Conservation (phyloP, 2,113 vertebrate species). For the Boleophthalmus pectinirostris region DNA sequence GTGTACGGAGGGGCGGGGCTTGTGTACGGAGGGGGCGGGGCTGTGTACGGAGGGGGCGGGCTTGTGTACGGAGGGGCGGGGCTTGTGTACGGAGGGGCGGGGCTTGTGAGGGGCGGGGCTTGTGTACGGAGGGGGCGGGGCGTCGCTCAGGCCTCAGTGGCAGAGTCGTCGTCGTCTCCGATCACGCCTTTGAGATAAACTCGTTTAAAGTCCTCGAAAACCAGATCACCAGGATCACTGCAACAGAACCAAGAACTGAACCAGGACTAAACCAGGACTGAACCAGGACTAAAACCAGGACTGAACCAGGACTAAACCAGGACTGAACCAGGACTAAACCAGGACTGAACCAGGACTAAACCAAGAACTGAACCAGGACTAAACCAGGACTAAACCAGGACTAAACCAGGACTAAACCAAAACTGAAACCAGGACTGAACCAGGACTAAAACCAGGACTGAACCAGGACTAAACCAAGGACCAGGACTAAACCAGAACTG, state of each 20-base stretch:
- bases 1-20: too few relatives aligned
- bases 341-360: neutral
- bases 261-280: neutral
- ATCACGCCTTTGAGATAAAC: slow-evolving; percentile 73
- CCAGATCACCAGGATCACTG: slow-evolving; percentile 79
- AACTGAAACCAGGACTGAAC: neutral
- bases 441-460: neutral
- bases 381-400: neutral
- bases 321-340: neutral
- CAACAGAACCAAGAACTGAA: neutral
- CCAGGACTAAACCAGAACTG: neutral
- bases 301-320: neutral
- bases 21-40: too few relatives aligned
- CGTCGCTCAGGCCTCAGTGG: slow-evolving; percentile 59
- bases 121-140: neutral
- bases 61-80: too few relatives aligned
- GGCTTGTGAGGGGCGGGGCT: too few relatives aligned
- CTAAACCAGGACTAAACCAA: neutral
- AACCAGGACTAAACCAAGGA: neutral
- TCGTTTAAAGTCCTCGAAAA: slow-evolving; percentile 85
- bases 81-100: too few relatives aligned
- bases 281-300: neutral
- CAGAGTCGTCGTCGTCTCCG: slow-evolving; percentile 59
- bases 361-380: neutral
- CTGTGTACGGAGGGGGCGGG: too few relatives aligned